Evolutionary conservation across 1,140 invertebrate genomes (phyloP).

Genomic region (Ostrea denselamellosa): DNA sequence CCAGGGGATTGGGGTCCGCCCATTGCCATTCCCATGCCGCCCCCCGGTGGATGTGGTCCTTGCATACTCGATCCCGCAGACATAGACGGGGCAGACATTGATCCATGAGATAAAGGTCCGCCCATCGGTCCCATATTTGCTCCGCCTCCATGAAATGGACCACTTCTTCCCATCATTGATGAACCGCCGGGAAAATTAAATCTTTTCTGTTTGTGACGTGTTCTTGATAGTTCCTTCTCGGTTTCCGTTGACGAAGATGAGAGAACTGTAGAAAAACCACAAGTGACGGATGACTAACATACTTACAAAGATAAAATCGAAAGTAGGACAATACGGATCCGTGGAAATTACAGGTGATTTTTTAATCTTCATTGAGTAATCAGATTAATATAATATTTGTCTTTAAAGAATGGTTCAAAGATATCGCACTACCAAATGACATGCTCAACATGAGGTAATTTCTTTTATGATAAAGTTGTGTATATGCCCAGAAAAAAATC

Average conservation of each 20-base stretch:
- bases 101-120: background rate
- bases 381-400: too few relatives aligned
- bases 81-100: conserved; percentile 34
- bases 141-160: conserved; percentile 41
- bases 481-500: too few relatives aligned
- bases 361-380: too few relatives aligned
- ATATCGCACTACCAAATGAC: too few relatives aligned
- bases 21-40: conserved; percentile 40
- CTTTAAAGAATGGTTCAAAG: too few relatives aligned
- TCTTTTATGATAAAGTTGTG: too few relatives aligned
- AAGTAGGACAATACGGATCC: too few relatives aligned
- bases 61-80: conserved; percentile 26
- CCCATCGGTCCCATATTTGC: conserved; percentile 23
- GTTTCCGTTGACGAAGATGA: background rate
- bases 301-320: too few relatives aligned
- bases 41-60: conserved; percentile 41
- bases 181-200: background rate
- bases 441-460: too few relatives aligned
- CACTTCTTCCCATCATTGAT: background rate
- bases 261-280: too few relatives aligned
- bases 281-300: too few relatives aligned
- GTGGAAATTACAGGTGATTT: too few relatives aligned
- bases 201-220: background rate
- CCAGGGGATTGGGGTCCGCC: conserved; percentile 44
- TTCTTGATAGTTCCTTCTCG: background rate